A percentile compares a stretch with the other conserved stretches of the same genome.
These are phyloP conservation scores for Platycercus adscitus DNA, from an alignment of 2,113 vertebrate species.

Conservation along the genomic window DNA sequence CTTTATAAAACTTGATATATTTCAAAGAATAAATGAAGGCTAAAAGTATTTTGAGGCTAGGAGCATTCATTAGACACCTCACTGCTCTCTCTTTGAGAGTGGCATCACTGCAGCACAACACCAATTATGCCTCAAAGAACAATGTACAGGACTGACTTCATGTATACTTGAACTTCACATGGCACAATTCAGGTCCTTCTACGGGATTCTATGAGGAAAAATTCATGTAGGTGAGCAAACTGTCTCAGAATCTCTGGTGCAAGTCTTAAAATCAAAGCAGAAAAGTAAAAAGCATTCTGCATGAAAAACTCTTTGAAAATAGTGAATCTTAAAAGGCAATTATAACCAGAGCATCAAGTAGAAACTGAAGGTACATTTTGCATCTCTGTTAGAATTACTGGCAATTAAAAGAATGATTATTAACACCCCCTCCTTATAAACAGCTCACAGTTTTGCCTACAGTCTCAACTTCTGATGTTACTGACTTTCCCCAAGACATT, in stretches of 20 bases:
- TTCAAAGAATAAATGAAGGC: background rate
- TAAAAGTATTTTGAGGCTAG: background rate
- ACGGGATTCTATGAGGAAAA: background rate
- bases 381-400: background rate
- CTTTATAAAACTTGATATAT: background rate
- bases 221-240: background rate
- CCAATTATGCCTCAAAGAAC: background rate
- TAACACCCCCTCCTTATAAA: background rate
- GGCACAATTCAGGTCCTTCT: background rate
- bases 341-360: background rate
- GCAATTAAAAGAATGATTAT: background rate
- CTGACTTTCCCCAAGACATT: conserved; percentile 23
- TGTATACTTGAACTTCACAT: background rate
- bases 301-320: background rate
- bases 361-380: background rate
- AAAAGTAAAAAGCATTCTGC: background rate
- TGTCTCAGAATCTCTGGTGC: background rate
- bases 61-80: background rate
- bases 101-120: background rate
- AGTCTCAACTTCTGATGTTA: conserved; percentile 6
- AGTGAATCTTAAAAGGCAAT: background rate
- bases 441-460: background rate
- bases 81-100: background rate
- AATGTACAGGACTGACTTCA: background rate
- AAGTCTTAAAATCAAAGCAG: background rate